Evolutionary conservation across 2,113 vertebrate genomes (phyloP), one percentile per base, ranked within the genome.

Genomic region (Colistium nudipinnis): DNA sequence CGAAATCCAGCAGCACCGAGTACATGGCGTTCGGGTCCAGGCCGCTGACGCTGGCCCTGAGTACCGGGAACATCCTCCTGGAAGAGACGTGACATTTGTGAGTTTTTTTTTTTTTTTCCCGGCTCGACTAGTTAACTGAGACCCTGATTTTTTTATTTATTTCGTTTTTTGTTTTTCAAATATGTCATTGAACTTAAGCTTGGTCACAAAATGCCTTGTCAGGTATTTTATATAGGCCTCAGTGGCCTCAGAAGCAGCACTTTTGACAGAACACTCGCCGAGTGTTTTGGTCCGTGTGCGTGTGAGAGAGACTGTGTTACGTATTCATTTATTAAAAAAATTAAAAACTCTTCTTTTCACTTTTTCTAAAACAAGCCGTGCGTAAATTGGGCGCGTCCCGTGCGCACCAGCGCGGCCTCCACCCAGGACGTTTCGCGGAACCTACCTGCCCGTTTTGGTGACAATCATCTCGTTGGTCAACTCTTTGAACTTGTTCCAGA

Each of bases 391-490:
- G 28, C 43, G 28, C 1, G 24, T 2, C 19, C 13, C 14, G 49
- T 36, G 51, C 73, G 66, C 2, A 71, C 36, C 25, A 24, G 2
- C 24, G 8, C 43, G 11, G 52, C 62, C 28, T 52, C 33, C 22
- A 17, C 43, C 1, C 19, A 10, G 1, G 3, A 16, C 6, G 31
- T 20, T 1, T 28, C 5, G 1, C 30, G 39, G 0, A 3, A 51
- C 81, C 19, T 80, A 94, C 93, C 93, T 90, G 30, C 93, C 93
- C 0, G 93, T 94, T 47, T 94, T 94, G 24, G 93, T 94, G 72
- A 94, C 93, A 16, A 94, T 94, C 93, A 94, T 94, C 70, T 94
- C 93, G 80, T 94, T 94, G 47, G 93, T 94, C 4, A 94, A 77
- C 72, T 94, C 93, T 82, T 94, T 93, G 68, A 94, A 94, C 68